These are phyloP conservation scores for Mionectes olivaceus DNA, from an alignment of 2,797 vertebrate species.

Conservation along the genomic window DNA sequence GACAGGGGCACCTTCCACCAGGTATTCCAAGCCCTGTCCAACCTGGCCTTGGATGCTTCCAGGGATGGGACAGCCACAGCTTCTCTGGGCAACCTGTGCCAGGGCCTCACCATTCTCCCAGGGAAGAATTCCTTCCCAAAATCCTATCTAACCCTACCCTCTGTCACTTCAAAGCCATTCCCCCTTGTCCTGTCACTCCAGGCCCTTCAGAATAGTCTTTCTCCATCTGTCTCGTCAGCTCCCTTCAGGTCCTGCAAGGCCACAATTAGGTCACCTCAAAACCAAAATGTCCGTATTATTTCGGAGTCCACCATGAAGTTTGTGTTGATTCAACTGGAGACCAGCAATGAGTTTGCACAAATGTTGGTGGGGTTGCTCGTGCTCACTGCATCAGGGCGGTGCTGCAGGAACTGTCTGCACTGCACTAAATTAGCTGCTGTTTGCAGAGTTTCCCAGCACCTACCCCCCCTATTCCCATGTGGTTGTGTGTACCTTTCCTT, in stretches of 20 bases:
- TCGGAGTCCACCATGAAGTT: background rate
- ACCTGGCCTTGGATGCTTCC: background rate
- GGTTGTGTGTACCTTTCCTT: background rate
- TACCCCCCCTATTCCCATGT: background rate
- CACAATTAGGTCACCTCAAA: background rate
- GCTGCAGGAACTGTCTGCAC: background rate
- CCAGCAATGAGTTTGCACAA: background rate
- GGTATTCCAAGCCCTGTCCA: background rate
- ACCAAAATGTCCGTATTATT: background rate
- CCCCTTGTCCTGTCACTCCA: background rate
- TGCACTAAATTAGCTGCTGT: background rate
- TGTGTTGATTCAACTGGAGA: background rate
- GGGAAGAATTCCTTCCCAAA: background rate
- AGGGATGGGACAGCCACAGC: background rate
- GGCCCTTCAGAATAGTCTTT: background rate
- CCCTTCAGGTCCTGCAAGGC: background rate
- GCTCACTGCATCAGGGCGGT: background rate
- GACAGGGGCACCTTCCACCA: background rate
- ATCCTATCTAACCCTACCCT: background rate
- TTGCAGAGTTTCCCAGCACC: background rate
- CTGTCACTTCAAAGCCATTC: background rate
- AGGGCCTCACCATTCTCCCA: background rate
- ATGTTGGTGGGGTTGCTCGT: background rate
- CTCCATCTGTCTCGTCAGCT: background rate
- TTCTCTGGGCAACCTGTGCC: background rate